These are phyloP conservation scores for Eilema sororculum DNA, from an alignment of 2,888 invertebrate species.

Conservation along the genomic window DNA sequence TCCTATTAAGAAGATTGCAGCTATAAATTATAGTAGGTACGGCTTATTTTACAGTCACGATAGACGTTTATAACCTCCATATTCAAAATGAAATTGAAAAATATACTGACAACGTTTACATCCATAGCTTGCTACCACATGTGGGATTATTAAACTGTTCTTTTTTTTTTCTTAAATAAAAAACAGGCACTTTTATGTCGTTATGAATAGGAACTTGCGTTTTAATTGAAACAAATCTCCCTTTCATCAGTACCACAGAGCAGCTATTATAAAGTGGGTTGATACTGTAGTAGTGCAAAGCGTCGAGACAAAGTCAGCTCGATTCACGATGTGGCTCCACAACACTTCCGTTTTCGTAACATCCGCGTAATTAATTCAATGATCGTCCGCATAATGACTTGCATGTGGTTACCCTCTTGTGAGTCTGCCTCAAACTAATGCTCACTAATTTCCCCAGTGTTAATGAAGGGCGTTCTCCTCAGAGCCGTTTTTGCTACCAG, in stretches of 20 bases:
- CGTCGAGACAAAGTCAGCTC: slow-evolving; percentile 14
- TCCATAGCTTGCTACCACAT: slow-evolving; percentile 35
- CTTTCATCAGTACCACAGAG: slow-evolving; percentile 44
- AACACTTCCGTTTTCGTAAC: slow-evolving; percentile 70
- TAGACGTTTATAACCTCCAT: slow-evolving; percentile 39
- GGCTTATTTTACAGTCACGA: slow-evolving; percentile 34
- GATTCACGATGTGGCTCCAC: slow-evolving; percentile 54
- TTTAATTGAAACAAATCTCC: slow-evolving; percentile 38
- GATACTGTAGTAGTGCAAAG: not conserved
- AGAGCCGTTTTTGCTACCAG: slow-evolving; percentile 75
- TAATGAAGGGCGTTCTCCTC: slow-evolving; percentile 77
- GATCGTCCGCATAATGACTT: slow-evolving; percentile 85
- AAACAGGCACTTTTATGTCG: slow-evolving; percentile 36
- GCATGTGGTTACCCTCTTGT: slow-evolving; percentile 75
- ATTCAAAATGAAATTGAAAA: slow-evolving; percentile 40
- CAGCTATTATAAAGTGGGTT: slow-evolving; percentile 48
- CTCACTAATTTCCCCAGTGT: slow-evolving; percentile 77
- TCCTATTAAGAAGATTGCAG: slow-evolving; percentile 38
- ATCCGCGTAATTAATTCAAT: slow-evolving; percentile 83
- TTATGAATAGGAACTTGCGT: slow-evolving; percentile 37
- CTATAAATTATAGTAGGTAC: slow-evolving; percentile 34
- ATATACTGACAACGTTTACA: slow-evolving; percentile 43
- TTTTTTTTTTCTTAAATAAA: slow-evolving; percentile 34
- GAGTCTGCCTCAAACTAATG: slow-evolving; percentile 75
- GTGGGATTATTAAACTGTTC: slow-evolving; percentile 44